phyloP scores from a whole-genome alignment of 1,140 invertebrate species.

The Potamilus streckersoni region DNA sequence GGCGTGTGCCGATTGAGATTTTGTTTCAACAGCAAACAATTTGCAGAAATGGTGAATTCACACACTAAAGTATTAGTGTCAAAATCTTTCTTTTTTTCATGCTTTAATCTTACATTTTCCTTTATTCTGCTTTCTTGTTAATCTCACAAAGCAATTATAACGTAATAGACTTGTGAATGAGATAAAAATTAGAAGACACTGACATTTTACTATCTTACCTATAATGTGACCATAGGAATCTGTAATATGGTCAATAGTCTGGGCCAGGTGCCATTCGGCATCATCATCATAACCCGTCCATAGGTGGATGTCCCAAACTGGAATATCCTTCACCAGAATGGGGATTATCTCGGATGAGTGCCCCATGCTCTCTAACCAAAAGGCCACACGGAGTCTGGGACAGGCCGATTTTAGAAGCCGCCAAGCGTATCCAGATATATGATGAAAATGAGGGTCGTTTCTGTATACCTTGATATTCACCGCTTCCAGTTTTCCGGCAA shows the following conservation, averaged over 20 bases:
- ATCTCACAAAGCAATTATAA: too few relatives aligned
- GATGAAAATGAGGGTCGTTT: constrained; percentile 34
- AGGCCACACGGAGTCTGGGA: constrained; percentile 25
- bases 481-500: constrained; percentile 24
- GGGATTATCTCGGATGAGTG: constrained; percentile 21
- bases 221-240: constrained; percentile 14
- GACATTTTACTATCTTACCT: constrained; percentile 9
- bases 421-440: constrained; percentile 27
- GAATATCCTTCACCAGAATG: constrained; percentile 33
- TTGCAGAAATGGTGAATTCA: too few relatives aligned
- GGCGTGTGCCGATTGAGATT: too few relatives aligned
- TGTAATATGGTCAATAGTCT: constrained; percentile 28
- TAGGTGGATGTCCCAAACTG: constrained; percentile 31
- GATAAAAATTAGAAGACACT: background rate
- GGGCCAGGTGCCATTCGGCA: constrained; percentile 28
- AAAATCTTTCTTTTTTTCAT: too few relatives aligned
- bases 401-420: constrained; percentile 21
- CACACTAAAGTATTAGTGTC: too few relatives aligned
- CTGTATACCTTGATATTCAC: constrained; percentile 30
- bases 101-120: too few relatives aligned
- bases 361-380: constrained; percentile 35
- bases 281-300: constrained; percentile 37
- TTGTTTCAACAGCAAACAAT: too few relatives aligned
- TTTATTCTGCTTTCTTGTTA: too few relatives aligned
- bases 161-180: background rate